phyloP scores from a whole-genome alignment of 2,113 vertebrate genomes.

The Ceyx cyanopectus region DNA sequence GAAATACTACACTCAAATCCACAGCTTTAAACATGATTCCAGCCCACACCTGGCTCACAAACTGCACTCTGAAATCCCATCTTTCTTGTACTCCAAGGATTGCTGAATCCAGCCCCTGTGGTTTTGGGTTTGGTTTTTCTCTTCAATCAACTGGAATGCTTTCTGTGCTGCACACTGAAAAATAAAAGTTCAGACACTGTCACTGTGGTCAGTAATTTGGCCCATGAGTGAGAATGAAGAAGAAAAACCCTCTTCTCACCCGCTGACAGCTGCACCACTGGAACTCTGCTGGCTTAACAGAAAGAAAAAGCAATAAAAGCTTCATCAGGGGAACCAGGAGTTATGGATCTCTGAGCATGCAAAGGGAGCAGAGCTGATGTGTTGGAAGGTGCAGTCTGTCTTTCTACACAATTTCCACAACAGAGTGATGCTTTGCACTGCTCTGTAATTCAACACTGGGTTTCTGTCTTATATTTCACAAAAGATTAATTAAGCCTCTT shows the following conservation, averaged over 20 bases:
- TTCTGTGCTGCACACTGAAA: background rate
- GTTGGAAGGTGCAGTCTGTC: no score
- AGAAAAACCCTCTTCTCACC: background rate
- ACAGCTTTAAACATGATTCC: background rate
- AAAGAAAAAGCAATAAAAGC: background rate
- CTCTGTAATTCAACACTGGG: no score
- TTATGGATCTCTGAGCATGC: no score
- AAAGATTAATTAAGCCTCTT: no score
- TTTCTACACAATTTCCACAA: no score
- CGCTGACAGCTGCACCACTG: background rate
- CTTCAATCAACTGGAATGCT: background rate
- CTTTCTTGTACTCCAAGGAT: background rate
- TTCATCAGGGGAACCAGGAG: background rate
- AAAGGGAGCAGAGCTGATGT: no score
- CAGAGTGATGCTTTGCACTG: no score
- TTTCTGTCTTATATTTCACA: no score
- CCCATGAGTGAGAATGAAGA: background rate
- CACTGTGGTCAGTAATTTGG: background rate
- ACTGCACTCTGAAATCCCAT: background rate
- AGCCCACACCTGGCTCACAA: background rate
- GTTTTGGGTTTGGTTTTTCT: background rate
- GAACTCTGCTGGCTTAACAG: background rate
- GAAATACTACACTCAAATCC: background rate
- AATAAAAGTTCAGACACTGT: background rate
- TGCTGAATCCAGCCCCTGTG: background rate